Evolutionary conservation across 2,888 invertebrate species (phyloP), one percentile per base, ranked within the genome.

Genomic region (Imbricaverruca yamaguchii): DNA sequence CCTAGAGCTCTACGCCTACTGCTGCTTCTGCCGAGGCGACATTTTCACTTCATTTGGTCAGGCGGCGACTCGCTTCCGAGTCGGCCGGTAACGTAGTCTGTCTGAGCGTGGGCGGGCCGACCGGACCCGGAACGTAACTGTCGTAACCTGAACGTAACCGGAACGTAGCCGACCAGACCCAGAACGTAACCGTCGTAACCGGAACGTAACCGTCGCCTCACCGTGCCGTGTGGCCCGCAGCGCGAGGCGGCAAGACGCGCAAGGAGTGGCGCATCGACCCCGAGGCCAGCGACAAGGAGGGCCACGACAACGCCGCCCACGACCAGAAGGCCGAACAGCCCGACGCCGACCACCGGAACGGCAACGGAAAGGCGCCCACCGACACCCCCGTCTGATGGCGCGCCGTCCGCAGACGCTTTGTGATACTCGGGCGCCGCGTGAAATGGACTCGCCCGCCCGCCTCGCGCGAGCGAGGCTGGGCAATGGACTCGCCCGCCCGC

Each of bases 251-350:
- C 18, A 23, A 25, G 18, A 25, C 74, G 15, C 74, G 74, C 21
- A 74, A 74, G 74, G 74, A 74, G 74, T 74, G 74, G 74, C 74
- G 74, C 74, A 74, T 74, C 21, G 74, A 74, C 53, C 11, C 53
- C 18, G 74, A 74, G 53, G 21, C 18, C 10, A 53, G 2, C 53
- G 74, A 69, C 39, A 69, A 69, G 69, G 69, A 74, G 18, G 74
- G 74, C 74, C 74, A 74, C 53, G 74, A 74, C 74, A 74, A 74
- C 74, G 53, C 74, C 53, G 74, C 2, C 8, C 53, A 53, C 74
- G 74, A 74, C 18, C 74, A 39, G 53, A 74, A 74, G 74, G 23
- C 53, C 8, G 74, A 74, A 18, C 10, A n/a, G 53, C 23, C 53
- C 53, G 21, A 15, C 18, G 53, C 39, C 3, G 53, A 13, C 18